These are phyloP conservation scores for Zeus faber DNA, from an alignment of 2,113 vertebrate species.

Conservation along the genomic window DNA sequence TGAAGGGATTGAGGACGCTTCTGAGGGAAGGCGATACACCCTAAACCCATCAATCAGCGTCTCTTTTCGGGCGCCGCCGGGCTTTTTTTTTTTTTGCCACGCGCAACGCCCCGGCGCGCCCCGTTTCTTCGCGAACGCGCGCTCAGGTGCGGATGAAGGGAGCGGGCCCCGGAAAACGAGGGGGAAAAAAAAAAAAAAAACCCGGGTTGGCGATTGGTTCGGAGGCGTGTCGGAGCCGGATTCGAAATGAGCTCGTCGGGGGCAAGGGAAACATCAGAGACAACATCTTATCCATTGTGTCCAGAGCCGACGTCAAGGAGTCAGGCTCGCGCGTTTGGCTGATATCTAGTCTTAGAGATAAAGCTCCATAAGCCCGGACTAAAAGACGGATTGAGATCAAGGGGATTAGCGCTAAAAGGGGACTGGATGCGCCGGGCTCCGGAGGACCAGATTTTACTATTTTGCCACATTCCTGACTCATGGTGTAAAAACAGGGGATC, in stretches of 20 bases:
- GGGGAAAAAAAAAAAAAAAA: too few species aligned
- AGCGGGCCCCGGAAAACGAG: too few species aligned
- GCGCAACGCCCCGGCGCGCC: too few species aligned
- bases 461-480: conserved; percentile 62
- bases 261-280: too few species aligned
- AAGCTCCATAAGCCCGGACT: conserved; percentile 48
- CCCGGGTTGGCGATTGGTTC: too few species aligned
- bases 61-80: too few species aligned
- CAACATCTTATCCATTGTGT: conserved; percentile 35
- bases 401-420: conserved; percentile 60
- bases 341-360: conserved; percentile 57
- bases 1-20: conserved; percentile 61
- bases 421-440: conserved; percentile 43
- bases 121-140: too few species aligned
- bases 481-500: conserved; percentile 60
- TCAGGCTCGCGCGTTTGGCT: conserved; percentile 40
- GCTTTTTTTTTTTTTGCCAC: too few species aligned
- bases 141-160: too few species aligned
- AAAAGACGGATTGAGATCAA: conserved; percentile 61
- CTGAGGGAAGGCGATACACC: conserved; percentile 55
- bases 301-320: conserved; percentile 33
- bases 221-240: too few species aligned
- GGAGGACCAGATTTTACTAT: conserved; percentile 40
- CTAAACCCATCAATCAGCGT: conserved; percentile 65
- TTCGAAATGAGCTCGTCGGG: too few species aligned